These are phyloP conservation scores for Horisme vitalbata DNA, from an alignment of 2,888 invertebrate genomes.

Conservation along the genomic window DNA sequence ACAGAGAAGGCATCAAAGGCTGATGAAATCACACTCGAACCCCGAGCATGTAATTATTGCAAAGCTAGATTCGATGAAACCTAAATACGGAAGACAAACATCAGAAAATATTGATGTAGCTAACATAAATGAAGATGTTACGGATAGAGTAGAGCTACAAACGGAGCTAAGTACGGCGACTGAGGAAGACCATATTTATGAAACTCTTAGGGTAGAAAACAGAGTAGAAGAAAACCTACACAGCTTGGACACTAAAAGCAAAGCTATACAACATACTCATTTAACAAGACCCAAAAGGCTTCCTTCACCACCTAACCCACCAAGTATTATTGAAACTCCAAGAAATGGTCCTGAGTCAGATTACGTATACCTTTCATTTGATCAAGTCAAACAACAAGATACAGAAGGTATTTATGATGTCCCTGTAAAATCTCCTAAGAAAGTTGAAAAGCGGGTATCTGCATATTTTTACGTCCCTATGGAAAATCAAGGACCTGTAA, in stretches of 20 bases:
- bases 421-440: constrained; percentile 66
- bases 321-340: constrained; percentile 41
- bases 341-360: constrained; percentile 71
- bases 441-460: constrained; percentile 42
- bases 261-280: constrained; percentile 59
- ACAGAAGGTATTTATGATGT: constrained; percentile 71
- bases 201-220: constrained; percentile 79
- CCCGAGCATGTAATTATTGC: constrained; percentile 76
- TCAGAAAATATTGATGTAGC: constrained; percentile 58
- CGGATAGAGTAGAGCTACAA: constrained; percentile 31
- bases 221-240: constrained; percentile 56
- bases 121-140: constrained; percentile 32
- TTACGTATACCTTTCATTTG: constrained; percentile 76
- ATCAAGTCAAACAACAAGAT: constrained; percentile 57
- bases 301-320: constrained; percentile 58
- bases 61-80: constrained; percentile 63
- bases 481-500: constrained; percentile 53
- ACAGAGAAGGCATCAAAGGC: constrained; percentile 79
- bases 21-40: constrained; percentile 79
- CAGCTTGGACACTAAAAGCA: constrained; percentile 56
- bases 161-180: constrained; percentile 48
- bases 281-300: constrained; percentile 56
- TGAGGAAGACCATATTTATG: constrained; percentile 84
- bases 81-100: constrained; percentile 62
- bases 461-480: constrained; percentile 66